Conservation (phyloP, 2,888 invertebrate genomes). For the Sinodicranocentrus sp. region DNA sequence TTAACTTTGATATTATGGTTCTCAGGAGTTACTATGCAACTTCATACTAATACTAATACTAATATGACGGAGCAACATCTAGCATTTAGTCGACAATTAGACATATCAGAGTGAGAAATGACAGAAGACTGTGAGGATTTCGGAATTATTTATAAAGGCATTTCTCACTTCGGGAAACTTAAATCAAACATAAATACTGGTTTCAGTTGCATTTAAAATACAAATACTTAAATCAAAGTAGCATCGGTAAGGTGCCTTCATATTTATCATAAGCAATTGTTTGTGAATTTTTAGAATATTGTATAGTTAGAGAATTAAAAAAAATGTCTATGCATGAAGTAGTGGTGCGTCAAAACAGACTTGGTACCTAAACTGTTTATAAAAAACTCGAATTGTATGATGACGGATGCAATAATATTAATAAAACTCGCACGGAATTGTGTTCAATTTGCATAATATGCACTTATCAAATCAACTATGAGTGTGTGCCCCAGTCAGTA, state of each 20-base stretch:
- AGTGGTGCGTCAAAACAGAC: conserved; percentile 51
- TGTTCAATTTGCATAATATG: conserved; percentile 38
- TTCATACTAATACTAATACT: background rate
- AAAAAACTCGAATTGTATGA: conserved; percentile 22
- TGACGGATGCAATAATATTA: conserved; percentile 57
- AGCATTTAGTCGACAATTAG: conserved; percentile 4
- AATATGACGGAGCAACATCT: background rate
- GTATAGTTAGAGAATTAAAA: background rate
- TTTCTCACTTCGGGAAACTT: too few species aligned
- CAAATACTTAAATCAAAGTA: conserved; percentile 1
- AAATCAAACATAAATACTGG: conserved; percentile 7
- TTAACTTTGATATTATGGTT: conserved; percentile 35
- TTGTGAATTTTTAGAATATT: conserved; percentile 12
- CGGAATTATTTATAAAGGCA: conserved; percentile 5
- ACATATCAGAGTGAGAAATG: conserved; percentile 59
- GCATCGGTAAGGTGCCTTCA: conserved; percentile 56
- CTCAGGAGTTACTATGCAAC: conserved; percentile 24
- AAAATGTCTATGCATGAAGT: background rate
- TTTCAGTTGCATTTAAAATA: conserved; percentile 27
- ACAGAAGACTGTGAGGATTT: conserved; percentile 57
- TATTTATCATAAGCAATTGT: conserved; percentile 8
- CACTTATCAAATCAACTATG: background rate
- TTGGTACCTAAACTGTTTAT: conserved; percentile 45
- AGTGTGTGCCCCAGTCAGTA: too few species aligned
- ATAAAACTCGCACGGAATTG: conserved; percentile 48